phyloP scores from a whole-genome alignment of 2,888 invertebrate genomes.

The Macaria liturata region DNA sequence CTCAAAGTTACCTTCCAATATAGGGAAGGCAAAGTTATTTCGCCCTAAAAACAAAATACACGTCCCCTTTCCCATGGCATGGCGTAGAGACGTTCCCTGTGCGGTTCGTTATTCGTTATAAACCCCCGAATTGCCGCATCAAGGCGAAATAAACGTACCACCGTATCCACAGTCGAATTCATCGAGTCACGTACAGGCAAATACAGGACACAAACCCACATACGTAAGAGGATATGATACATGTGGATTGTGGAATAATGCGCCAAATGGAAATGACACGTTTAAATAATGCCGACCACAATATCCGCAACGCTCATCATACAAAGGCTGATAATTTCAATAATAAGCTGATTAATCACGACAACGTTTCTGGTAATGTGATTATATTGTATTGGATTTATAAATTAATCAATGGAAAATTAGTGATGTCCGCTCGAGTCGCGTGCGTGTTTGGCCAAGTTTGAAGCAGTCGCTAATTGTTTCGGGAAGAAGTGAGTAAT shows the following conservation, averaged over 20 bases:
- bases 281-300: constrained; percentile 17
- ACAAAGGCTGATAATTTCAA: constrained; percentile 13
- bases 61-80: constrained; percentile 36
- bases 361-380: constrained; percentile 4
- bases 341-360: constrained; percentile 19
- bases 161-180: constrained; percentile 42
- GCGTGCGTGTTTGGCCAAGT: constrained; percentile 21
- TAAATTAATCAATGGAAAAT: constrained; percentile 12
- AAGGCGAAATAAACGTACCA: constrained; percentile 52
- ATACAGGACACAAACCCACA: constrained; percentile 20
- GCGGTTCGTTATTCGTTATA: constrained; percentile 60
- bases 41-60: constrained; percentile 47
- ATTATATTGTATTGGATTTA: too few species aligned
- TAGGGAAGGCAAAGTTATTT: constrained; percentile 42
- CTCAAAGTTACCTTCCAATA: constrained; percentile 36
- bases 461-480: constrained; percentile 39
- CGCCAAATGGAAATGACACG: constrained; percentile 9
- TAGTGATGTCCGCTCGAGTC: constrained; percentile 14
- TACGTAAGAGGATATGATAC: constrained; percentile 12
- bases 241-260: constrained; percentile 16
- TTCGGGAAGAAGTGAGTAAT: constrained; percentile 46
- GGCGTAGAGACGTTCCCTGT: constrained; percentile 45
- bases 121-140: constrained; percentile 57
- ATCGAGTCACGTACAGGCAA: constrained; percentile 41
- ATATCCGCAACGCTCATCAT: constrained; percentile 14